Evolutionary conservation across 2,113 vertebrate species (phyloP).

Genomic region (Lethenteron reissneri): DNA sequence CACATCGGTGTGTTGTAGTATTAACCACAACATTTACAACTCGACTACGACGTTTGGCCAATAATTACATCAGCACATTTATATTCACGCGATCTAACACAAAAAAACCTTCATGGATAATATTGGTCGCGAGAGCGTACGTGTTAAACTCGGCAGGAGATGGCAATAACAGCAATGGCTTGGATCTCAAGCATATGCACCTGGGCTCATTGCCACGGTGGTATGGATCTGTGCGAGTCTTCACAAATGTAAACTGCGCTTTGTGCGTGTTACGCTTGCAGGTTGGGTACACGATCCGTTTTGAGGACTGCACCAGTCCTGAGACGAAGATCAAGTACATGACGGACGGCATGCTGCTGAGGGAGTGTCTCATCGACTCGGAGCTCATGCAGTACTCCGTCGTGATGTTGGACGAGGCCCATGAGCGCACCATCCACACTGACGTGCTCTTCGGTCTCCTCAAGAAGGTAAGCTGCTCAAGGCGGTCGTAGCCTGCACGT

Average conservation of each 20-base stretch:
- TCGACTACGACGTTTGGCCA: no score
- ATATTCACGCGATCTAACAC: no score
- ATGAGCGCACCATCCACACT: conserved; percentile 85
- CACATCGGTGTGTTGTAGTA: no score
- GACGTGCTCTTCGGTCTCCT: conserved; percentile 85
- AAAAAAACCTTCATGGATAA: no score
- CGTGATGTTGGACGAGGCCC: conserved; percentile 92
- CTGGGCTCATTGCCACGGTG: no score
- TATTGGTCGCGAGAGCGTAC: no score
- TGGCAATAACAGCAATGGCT: background rate
- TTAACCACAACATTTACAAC: no score
- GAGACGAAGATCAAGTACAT: conserved; percentile 97
- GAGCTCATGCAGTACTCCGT: conserved; percentile 82
- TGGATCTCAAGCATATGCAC: no score
- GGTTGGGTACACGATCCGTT: conserved; percentile 95
- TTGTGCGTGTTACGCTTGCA: conserved; percentile 14
- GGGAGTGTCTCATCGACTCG: conserved; percentile 80
- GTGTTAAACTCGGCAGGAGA: no score
- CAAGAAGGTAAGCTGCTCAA: conserved; percentile 46
- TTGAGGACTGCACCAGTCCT: conserved; percentile 89
- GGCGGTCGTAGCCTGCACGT: background rate
- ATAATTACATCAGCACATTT: no score
- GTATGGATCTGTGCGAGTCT: no score
- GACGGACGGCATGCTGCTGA: conserved; percentile 83
- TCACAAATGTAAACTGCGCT: no score